Conservation (phyloP, 2,113 vertebrate genomes). For the Lamprotornis superbus region DNA sequence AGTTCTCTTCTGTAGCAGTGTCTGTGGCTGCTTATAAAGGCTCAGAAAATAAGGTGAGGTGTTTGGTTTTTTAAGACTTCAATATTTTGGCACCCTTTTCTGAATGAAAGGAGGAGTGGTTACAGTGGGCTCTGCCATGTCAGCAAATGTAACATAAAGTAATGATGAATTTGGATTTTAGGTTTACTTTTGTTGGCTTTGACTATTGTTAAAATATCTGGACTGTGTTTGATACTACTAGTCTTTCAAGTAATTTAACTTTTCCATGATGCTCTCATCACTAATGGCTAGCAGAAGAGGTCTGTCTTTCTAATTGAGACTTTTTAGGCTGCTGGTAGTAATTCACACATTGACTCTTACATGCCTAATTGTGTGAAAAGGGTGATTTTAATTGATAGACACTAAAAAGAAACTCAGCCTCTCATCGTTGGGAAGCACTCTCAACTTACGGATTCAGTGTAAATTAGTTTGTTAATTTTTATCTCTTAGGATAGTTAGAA, state of each 20-base stretch:
- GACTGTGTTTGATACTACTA: not conserved
- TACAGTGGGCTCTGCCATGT: not conserved
- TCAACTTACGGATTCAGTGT: not conserved
- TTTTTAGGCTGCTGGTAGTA: not conserved
- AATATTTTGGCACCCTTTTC: not conserved
- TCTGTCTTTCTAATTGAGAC: not conserved
- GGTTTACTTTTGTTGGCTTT: not conserved
- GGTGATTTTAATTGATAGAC: not conserved
- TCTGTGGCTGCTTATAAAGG: not conserved
- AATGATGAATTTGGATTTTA: not conserved
- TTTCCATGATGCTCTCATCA: rapidly evolving
- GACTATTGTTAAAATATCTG: not conserved
- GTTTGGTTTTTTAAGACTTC: not conserved
- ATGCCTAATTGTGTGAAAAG: not conserved
- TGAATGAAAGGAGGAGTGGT: not conserved
- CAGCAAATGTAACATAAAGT: not conserved
- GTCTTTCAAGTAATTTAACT: not conserved
- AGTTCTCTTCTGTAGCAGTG: not conserved
- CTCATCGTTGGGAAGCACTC: not conserved
- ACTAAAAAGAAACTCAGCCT: not conserved
- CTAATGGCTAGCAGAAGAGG: not conserved
- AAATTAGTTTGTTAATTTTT: not conserved
- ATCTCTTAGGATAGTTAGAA: not conserved
- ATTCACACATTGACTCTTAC: not conserved
- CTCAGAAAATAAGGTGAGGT: not conserved